Percentiles rank a stretch among this genome's conserved stretches.
Conservation (phyloP, 2,113 vertebrate genomes). For the Chamaetylas fuelleborni region DNA sequence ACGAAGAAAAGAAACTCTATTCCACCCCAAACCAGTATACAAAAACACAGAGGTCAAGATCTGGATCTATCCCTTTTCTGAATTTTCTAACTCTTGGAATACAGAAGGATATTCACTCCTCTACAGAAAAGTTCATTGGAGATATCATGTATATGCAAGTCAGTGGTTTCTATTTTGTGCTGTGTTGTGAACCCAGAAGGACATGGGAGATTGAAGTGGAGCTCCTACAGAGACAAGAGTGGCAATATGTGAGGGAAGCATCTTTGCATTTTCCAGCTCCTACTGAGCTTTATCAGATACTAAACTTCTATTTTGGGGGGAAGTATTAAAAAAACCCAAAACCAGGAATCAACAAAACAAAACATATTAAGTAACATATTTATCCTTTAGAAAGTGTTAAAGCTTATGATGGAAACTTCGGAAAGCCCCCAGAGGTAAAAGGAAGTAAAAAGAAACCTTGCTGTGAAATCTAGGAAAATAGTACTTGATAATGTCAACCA, state of each 20-base stretch:
- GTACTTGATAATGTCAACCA: background rate
- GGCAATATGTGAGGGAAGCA: background rate
- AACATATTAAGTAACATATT: background rate
- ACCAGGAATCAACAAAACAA: background rate
- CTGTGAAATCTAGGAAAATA: background rate
- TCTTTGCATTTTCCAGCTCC: background rate
- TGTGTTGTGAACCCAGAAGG: background rate
- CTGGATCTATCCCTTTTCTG: background rate
- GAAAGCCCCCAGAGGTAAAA: background rate
- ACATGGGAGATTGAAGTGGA: background rate
- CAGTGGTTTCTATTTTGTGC: background rate
- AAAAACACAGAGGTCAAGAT: background rate
- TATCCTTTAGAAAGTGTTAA: background rate
- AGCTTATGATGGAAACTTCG: background rate
- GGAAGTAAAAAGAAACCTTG: background rate
- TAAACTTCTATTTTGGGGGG: background rate
- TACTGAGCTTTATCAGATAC: background rate
- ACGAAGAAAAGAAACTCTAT: background rate
- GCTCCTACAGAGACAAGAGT: background rate
- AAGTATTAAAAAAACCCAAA: background rate
- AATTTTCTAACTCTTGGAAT: background rate
- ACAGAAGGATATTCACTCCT: background rate
- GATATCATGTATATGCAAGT: fast-evolving
- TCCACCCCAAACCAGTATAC: background rate
- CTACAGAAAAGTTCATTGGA: background rate